Conservation (phyloP, 1,140 invertebrate genomes). For the Asobara japonica region DNA sequence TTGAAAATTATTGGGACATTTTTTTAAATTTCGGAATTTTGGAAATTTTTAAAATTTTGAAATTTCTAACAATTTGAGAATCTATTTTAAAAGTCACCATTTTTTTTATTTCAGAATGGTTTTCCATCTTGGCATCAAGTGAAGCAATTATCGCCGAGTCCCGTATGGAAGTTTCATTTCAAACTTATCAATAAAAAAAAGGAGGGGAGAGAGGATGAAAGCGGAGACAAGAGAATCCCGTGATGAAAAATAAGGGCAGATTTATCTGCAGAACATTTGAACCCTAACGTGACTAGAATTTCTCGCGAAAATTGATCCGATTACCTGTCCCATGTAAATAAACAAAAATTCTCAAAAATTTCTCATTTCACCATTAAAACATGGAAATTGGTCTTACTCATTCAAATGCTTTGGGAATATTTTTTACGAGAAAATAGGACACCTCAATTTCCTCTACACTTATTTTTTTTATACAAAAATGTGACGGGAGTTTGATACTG, state of each 20-base stretch:
- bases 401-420: not conserved
- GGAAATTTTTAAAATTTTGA: no score
- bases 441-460: not conserved
- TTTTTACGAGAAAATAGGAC: not conserved
- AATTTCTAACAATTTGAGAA: no score
- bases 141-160: no score
- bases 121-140: no score
- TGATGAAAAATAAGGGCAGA: not conserved
- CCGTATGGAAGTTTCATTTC: no score
- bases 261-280: conserved; percentile 4
- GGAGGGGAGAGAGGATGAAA: not conserved
- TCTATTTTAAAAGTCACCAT: no score
- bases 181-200: conserved; percentile 5
- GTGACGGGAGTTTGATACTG: not conserved
- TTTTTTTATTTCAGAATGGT: no score
- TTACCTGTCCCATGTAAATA: not conserved
- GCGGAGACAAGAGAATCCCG: not conserved
- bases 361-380: not conserved
- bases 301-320: not conserved
- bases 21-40: no score
- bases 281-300: not conserved
- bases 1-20: no score
- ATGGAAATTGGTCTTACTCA: not conserved
- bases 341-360: not conserved
- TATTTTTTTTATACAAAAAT: not conserved